Evolutionary conservation across 2,797 vertebrate species (phyloP), one percentile per base, ranked within the genome.

Genomic region (Coccyzus lansbergi): DNA sequence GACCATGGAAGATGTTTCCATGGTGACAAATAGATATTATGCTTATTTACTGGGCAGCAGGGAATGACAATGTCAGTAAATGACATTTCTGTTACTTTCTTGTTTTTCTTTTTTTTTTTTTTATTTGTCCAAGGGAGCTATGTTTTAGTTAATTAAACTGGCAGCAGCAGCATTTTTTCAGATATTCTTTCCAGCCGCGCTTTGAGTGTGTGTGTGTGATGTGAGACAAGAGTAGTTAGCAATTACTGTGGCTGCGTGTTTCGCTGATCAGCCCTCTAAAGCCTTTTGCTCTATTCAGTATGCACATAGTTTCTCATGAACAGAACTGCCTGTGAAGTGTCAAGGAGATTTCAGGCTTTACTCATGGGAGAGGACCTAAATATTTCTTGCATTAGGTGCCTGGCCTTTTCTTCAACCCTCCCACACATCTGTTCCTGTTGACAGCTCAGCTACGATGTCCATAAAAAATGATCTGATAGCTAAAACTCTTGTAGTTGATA

Each of bases 1-100:
- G 93, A 93, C 86, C 90, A 87, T 58, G 83, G 58, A 59, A 93
- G 89, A 49, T 48, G 96, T 98, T 98, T 97, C 98, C 97, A 96
- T 98, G 96, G 97, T 94, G 95, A 98, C 95, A 91, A 97, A 97
- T 95, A 96, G 96, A 96, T 81, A 78, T 93, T 95, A 87, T 95
- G 71, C 97, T 98, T 98, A 95, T 98, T 98, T 97, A 97, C 93
- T 93, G 94, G 97, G 84, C 94, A 96, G 77, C 92, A 82, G 88
- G 96, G 96, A 97, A 97, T 94, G 95, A 97, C 92, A 96, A 60
- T 96, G 95, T 91, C 89, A 91, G 90, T 77, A 96, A 95, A 93
- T 97, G 95, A 96, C 94, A 97, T 97, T 97, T 97, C 92, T 94
- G 91, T 94, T 96, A 83, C 82, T 96, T 95, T 93, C 56, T 86